These are phyloP conservation scores for Paracentrotus lividus DNA, from an alignment of 53 echinoderm and acorn worm species.

Conservation along the genomic window DNA sequence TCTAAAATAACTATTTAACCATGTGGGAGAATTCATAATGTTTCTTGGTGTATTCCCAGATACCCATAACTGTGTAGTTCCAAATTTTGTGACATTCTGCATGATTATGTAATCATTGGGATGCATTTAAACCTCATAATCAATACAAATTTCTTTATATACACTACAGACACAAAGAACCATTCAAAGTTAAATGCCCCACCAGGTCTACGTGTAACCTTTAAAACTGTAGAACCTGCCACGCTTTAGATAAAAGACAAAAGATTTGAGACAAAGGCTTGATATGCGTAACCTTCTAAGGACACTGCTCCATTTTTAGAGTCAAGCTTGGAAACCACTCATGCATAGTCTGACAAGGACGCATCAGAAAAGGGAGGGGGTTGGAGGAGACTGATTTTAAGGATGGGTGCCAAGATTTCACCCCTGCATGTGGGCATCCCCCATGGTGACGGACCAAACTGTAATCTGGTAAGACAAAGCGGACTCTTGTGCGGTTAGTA, in stretches of 20 bases:
- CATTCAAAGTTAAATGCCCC: not conserved
- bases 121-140: not conserved
- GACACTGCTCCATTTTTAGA: conserved; percentile 41
- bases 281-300: conserved; percentile 26
- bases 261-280: conserved; percentile 9
- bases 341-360: not conserved
- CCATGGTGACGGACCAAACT: conserved; percentile 24
- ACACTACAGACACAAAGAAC: not conserved
- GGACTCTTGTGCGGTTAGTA: not conserved
- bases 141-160: not conserved
- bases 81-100: not conserved
- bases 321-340: conserved; percentile 3
- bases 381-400: conserved; percentile 2
- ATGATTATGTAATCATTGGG: not conserved
- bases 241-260: not conserved
- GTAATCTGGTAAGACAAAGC: conserved; percentile 48
- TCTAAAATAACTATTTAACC: too few species aligned
- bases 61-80: not conserved
- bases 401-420: conserved; percentile 29
- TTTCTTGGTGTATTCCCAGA: not conserved
- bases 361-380: conserved; percentile 32
- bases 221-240: not conserved
- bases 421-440: conserved; percentile 13
- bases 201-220: not conserved
- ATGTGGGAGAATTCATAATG: too few species aligned